Conservation (phyloP, 2,888 invertebrate species). For the Aleiodes leptofemur region DNA sequence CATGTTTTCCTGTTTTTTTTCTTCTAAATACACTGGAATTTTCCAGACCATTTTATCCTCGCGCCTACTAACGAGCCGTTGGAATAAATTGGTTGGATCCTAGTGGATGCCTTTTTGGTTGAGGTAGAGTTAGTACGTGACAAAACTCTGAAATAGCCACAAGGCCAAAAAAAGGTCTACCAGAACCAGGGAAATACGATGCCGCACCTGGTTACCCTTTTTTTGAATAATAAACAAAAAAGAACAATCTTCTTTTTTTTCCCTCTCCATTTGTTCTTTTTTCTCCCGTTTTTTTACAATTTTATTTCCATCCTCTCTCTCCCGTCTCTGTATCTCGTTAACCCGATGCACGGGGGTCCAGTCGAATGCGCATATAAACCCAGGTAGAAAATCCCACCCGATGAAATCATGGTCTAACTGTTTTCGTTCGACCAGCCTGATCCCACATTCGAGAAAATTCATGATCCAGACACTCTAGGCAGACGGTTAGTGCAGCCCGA, state of each 20-base stretch:
- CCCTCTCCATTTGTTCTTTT: slow-evolving; percentile 4
- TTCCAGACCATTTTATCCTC: slow-evolving; percentile 39
- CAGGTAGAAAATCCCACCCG: slow-evolving; percentile 29
- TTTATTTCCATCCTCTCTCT: neutral
- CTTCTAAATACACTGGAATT: slow-evolving; percentile 16
- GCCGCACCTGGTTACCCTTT: slow-evolving; percentile 34
- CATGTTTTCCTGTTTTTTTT: neutral
- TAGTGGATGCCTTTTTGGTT: slow-evolving; percentile 30
- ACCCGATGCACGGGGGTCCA: slow-evolving; percentile 19
- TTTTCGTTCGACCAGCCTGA: slow-evolving; percentile 25
- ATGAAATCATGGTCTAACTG: slow-evolving; percentile 36
- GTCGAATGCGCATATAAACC: slow-evolving; percentile 7
- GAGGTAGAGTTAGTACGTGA: slow-evolving; percentile 34
- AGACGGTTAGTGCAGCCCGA: slow-evolving; percentile 13
- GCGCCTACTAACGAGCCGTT: slow-evolving; percentile 40
- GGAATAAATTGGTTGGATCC: slow-evolving; percentile 42
- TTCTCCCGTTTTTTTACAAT: neutral
- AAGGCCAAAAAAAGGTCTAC: slow-evolving; percentile 19
- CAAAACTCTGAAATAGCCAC: slow-evolving; percentile 35
- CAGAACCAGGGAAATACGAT: slow-evolving; percentile 28
- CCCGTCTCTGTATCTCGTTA: slow-evolving; percentile 30
- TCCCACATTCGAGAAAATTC: slow-evolving; percentile 30
- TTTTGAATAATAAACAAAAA: neutral
- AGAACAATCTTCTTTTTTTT: neutral
- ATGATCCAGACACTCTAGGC: slow-evolving; percentile 33